Evolutionary conservation across 2,113 vertebrate species (phyloP).

Genomic region (Megaleporinus macrocephalus): DNA sequence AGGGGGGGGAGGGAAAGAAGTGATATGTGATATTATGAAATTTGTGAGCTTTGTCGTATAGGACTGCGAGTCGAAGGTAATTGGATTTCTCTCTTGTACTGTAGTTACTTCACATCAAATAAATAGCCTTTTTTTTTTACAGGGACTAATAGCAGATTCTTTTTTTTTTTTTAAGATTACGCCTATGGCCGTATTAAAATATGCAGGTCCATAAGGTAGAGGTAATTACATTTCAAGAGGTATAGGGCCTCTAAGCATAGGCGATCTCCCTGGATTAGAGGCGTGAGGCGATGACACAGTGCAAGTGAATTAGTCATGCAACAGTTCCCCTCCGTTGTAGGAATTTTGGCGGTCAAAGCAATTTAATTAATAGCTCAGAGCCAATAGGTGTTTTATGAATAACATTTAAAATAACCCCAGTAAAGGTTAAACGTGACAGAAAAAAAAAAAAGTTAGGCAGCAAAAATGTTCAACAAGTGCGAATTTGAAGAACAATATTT

Average conservation of each 20-base stretch:
- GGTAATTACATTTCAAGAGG: conserved; percentile 44
- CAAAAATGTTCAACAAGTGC: background rate
- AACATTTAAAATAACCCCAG: background rate
- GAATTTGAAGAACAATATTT: background rate
- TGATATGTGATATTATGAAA: background rate
- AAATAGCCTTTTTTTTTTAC: conserved; percentile 1
- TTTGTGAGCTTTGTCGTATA: background rate
- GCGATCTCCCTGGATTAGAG: conserved; percentile 40
- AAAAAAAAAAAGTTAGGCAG: background rate
- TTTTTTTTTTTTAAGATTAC: background rate
- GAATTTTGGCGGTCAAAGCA: conserved; percentile 15
- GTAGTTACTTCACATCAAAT: background rate
- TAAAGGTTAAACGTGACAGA: background rate
- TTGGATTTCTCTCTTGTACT: conserved; percentile 7
- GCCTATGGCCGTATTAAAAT: conserved; percentile 22
- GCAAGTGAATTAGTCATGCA: conserved; percentile 21
- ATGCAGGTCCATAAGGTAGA: conserved; percentile 27
- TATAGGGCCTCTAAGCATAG: conserved; percentile 14
- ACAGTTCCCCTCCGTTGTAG: conserved; percentile 5
- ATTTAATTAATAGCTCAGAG: conserved; percentile 40
- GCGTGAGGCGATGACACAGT: conserved; percentile 16
- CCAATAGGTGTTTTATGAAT: conserved; percentile 14
- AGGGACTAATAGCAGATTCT: background rate
- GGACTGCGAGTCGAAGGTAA: background rate
- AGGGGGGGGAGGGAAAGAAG: background rate